These are phyloP conservation scores for Pheosia gnoma DNA, from an alignment of 2,888 invertebrate species.

Conservation along the genomic window DNA sequence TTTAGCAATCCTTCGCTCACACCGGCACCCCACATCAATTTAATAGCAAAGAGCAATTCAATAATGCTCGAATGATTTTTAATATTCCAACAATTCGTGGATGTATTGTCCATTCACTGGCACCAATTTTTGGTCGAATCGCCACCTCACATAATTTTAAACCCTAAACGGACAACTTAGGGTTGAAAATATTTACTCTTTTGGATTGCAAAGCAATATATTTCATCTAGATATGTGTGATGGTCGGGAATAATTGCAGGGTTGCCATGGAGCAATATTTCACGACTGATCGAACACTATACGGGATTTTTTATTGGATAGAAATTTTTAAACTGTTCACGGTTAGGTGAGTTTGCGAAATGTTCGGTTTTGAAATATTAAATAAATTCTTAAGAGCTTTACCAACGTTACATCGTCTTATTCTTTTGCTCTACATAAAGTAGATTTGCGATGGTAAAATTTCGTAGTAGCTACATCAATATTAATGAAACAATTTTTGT, in stretches of 20 bases:
- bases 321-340: conserved; percentile 36
- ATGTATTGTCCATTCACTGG: conserved; percentile 67
- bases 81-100: conserved; percentile 75
- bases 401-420: background rate
- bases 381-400: background rate
- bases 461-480: background rate
- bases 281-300: conserved; percentile 41
- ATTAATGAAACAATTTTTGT: no score
- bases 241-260: conserved; percentile 47
- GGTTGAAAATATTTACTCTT: conserved; percentile 27
- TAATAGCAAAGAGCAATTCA: conserved; percentile 75
- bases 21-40: conserved; percentile 47
- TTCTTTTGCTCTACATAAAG: no score
- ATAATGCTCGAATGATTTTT: conserved; percentile 79
- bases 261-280: conserved; percentile 47
- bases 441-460: no score
- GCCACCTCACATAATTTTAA: conserved; percentile 17
- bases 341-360: conserved; percentile 20
- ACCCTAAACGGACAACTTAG: conserved; percentile 26
- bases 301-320: conserved; percentile 21
- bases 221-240: conserved; percentile 44
- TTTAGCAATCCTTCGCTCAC: conserved; percentile 31
- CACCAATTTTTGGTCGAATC: conserved; percentile 55
- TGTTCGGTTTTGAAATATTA: conserved; percentile 2
- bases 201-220: background rate